phyloP scores from a whole-genome alignment of 2,888 invertebrate species.

The Amphipoea oculea region DNA sequence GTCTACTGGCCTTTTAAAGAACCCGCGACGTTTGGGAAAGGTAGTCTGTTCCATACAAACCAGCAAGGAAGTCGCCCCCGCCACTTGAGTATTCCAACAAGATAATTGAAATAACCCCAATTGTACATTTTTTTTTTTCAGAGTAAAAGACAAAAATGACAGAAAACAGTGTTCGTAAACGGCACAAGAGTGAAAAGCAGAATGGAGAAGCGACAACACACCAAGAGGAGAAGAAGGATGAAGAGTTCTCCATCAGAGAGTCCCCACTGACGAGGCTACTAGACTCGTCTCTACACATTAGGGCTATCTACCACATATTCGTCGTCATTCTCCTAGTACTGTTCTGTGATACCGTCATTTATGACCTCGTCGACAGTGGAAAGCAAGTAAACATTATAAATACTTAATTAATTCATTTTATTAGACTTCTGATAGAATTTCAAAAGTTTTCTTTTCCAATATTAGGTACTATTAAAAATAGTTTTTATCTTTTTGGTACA shows the following conservation, averaged over 20 bases:
- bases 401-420: not conserved
- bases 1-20: not conserved
- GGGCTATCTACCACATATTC: constrained; percentile 96
- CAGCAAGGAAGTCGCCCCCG: not conserved
- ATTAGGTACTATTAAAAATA: not conserved
- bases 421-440: not conserved
- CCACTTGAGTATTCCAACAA: not conserved
- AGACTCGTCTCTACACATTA: constrained; percentile 93
- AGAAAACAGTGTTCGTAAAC: constrained; percentile 55
- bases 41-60: not conserved
- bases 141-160: constrained; percentile 53
- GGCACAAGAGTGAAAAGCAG: constrained; percentile 55
- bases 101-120: not conserved
- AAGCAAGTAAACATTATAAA: constrained; percentile 90
- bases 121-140: constrained; percentile 46
- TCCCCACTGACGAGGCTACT: constrained; percentile 95
- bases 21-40: not conserved
- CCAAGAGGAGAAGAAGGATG: constrained; percentile 66
- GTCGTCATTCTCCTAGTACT: constrained; percentile 93
- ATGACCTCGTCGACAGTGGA: constrained; percentile 94
- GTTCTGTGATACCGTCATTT: constrained; percentile 93
- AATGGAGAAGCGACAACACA: constrained; percentile 68
- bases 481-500: no score
- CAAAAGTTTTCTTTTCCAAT: not conserved
- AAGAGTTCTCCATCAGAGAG: constrained; percentile 92